Conservation (phyloP, 1,140 invertebrate genomes). For the Drosophila teissieri region DNA sequence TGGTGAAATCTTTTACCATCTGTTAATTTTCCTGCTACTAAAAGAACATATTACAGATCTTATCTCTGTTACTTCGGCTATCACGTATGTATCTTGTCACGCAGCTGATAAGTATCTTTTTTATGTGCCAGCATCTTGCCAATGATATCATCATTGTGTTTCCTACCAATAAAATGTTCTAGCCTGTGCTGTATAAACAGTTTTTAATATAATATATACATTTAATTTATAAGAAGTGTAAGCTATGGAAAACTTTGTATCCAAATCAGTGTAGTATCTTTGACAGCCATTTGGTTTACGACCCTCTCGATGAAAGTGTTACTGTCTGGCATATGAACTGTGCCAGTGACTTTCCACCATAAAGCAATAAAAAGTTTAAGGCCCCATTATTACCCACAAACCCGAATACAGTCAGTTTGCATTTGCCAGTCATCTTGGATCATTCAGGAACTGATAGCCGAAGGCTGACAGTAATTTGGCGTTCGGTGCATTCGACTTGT, state of each 20-base stretch:
- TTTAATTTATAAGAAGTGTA: background rate
- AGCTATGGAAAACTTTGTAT: background rate
- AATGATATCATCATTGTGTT: conserved; percentile 12
- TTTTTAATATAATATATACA: background rate
- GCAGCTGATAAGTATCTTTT: conserved; percentile 33
- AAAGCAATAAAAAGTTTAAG: conserved; percentile 20
- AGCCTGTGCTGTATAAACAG: background rate
- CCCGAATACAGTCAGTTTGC: conserved; percentile 25
- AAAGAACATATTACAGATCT: conserved; percentile 12
- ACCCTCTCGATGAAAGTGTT: background rate
- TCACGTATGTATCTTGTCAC: conserved; percentile 31
- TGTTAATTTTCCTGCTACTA: background rate
- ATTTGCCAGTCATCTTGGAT: conserved; percentile 35
- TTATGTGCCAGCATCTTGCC: conserved; percentile 6
- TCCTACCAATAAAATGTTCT: conserved; percentile 7
- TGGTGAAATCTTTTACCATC: conserved; percentile 26
- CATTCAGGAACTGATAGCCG: conserved; percentile 32
- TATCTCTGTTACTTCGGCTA: conserved; percentile 19
- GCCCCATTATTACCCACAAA: conserved; percentile 15
- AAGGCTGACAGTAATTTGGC: conserved; percentile 25
- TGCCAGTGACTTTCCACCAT: conserved; percentile 32
- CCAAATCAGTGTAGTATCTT: conserved; percentile 1
- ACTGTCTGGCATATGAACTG: background rate
- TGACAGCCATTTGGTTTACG: conserved; percentile 6
- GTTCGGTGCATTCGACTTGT: conserved; percentile 32